phyloP scores from a whole-genome alignment of 2,888 invertebrate species.

The Apodemia hepburni region DNA sequence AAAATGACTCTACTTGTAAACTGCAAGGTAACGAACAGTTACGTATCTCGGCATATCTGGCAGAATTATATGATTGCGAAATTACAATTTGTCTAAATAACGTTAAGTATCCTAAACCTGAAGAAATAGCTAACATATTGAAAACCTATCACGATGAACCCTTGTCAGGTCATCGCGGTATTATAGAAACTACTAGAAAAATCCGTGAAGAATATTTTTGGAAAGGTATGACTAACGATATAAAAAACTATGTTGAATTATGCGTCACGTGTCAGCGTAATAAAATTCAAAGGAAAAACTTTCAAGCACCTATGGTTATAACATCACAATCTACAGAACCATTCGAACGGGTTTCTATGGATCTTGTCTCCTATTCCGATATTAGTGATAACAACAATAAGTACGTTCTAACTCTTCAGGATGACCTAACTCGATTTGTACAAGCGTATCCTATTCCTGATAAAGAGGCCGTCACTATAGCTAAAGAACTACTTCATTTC shows the following conservation, averaged over 20 bases:
- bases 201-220: conserved; percentile 38
- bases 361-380: conserved; percentile 42
- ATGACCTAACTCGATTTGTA: conserved; percentile 39
- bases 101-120: conserved; percentile 30
- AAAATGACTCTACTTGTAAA: conserved; percentile 32
- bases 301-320: conserved; percentile 42
- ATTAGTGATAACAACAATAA: conserved; percentile 36
- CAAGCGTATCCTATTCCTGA: conserved; percentile 43
- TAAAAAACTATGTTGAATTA: conserved; percentile 36
- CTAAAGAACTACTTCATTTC: conserved; percentile 36
- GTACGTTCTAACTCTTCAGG: conserved; percentile 40
- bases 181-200: conserved; percentile 39
- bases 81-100: conserved; percentile 38
- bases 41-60: conserved; percentile 36
- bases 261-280: conserved; percentile 38
- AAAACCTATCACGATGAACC: conserved; percentile 39
- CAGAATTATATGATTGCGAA: conserved; percentile 35
- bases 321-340: conserved; percentile 40
- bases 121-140: conserved; percentile 38
- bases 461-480: conserved; percentile 40
- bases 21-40: conserved; percentile 35
- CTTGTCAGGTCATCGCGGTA: conserved; percentile 39
- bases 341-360: conserved; percentile 40
- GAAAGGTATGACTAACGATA: conserved; percentile 40
- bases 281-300: conserved; percentile 39